phyloP scores from a whole-genome alignment of 1,140 invertebrate genomes.

The Lithobius niger region DNA sequence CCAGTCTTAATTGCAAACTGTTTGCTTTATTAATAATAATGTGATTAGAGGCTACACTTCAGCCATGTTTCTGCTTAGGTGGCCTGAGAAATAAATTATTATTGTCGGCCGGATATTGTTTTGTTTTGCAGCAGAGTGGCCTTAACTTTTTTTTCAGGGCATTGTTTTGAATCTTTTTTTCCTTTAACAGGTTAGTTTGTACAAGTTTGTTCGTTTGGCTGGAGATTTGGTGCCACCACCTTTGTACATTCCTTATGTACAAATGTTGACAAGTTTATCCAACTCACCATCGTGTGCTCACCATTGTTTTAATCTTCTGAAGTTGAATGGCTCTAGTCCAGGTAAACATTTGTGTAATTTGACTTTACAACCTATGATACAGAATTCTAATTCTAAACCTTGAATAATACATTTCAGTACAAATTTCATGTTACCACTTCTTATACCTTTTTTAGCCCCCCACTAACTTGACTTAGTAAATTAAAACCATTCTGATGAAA shows the following conservation, averaged over 20 bases:
- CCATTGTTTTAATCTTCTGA: constrained; percentile 74
- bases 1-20: too few relatives aligned
- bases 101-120: too few relatives aligned
- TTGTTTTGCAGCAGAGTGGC: not conserved
- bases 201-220: constrained; percentile 78
- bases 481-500: too few relatives aligned
- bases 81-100: not conserved
- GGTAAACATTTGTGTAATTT: not conserved
- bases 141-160: not conserved
- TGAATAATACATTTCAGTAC: too few relatives aligned
- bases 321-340: constrained; percentile 44
- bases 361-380: too few relatives aligned
- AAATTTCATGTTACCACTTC: too few relatives aligned
- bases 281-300: constrained; percentile 53
- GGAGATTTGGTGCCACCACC: constrained; percentile 73
- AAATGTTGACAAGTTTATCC: constrained; percentile 69
- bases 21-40: too few relatives aligned
- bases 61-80: not conserved
- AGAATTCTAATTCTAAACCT: too few relatives aligned
- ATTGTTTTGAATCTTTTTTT: not conserved
- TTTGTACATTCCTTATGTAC: constrained; percentile 72
- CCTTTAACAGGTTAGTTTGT: constrained; percentile 51
- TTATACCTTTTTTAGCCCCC: too few relatives aligned
- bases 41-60: not conserved
- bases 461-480: too few relatives aligned